Percentiles rank a stretch among this genome's conserved stretches.
These are phyloP conservation scores for Littorina saxatilis DNA, from an alignment of 1,140 invertebrate species.

Conservation along the genomic window DNA sequence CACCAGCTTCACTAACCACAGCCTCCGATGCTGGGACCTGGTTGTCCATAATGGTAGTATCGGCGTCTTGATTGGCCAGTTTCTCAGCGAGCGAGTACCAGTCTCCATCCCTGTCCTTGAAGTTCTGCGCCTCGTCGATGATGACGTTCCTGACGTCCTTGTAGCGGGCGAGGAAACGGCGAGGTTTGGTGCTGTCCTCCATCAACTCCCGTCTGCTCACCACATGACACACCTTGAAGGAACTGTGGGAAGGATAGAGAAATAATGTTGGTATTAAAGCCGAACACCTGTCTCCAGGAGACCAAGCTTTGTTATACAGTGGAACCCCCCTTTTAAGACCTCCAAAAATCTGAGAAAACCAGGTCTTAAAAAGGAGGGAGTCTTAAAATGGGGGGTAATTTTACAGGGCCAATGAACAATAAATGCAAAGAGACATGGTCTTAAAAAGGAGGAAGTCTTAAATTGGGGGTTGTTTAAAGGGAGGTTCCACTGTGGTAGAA, in stretches of 20 bases:
- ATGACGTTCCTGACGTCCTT: slow-evolving; percentile 56
- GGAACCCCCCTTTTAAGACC: too few relatives aligned
- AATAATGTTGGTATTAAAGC: neutral
- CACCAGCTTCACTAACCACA: neutral
- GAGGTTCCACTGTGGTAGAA: too few relatives aligned
- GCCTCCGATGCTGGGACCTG: neutral
- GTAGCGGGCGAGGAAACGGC: slow-evolving; percentile 39
- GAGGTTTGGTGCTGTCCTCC: slow-evolving; percentile 30
- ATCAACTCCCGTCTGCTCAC: slow-evolving; percentile 57
- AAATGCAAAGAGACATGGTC: too few relatives aligned
- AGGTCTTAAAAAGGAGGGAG: too few relatives aligned
- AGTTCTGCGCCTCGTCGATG: slow-evolving; percentile 68
- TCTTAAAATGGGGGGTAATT: too few relatives aligned
- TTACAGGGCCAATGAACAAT: too few relatives aligned
- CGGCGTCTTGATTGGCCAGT: slow-evolving; percentile 40
- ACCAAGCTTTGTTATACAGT: too few relatives aligned
- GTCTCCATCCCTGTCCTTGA: slow-evolving; percentile 68
- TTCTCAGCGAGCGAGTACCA: slow-evolving; percentile 61
- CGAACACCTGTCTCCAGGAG: too few relatives aligned
- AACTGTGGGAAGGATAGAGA: slow-evolving; percentile 51
- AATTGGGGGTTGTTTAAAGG: too few relatives aligned
- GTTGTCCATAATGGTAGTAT: neutral
- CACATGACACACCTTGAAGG: slow-evolving; percentile 59
- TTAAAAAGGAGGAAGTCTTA: too few relatives aligned
- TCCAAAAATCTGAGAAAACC: too few relatives aligned